A percentile compares a stretch with the other conserved stretches of the same genome.
Evolutionary conservation across 1,140 invertebrate genomes (phyloP).

Genomic region (Zaprionus ghesquierei): DNA sequence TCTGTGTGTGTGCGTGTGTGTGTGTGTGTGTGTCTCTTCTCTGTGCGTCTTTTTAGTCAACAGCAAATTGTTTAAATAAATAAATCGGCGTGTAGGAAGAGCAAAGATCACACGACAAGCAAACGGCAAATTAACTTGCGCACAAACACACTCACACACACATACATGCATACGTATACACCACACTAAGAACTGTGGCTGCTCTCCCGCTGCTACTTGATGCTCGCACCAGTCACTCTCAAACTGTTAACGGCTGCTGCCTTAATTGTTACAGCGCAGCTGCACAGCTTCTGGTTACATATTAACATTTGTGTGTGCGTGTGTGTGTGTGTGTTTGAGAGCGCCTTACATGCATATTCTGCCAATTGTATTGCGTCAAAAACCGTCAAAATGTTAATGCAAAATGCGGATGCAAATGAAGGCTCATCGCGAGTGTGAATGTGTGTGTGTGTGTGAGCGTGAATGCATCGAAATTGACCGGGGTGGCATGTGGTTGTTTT

Average conservation of each 20-base stretch:
- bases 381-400: background rate
- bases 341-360: background rate
- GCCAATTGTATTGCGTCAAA: background rate
- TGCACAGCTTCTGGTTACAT: background rate
- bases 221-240: conserved; percentile 1
- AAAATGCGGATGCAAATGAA: background rate
- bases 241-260: conserved; percentile 23
- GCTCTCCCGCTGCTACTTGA: background rate
- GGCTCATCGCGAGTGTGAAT: background rate
- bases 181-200: background rate
- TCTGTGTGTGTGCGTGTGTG: conserved; percentile 5
- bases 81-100: conserved; percentile 58
- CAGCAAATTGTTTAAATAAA: conserved; percentile 77
- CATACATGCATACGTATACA: background rate
- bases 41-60: conserved; percentile 49
- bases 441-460: background rate
- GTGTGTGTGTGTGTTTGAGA: background rate
- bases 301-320: background rate
- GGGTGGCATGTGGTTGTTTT: background rate
- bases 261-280: background rate
- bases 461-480: background rate
- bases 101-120: conserved; percentile 37
- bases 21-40: conserved; percentile 18
- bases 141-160: conserved; percentile 6
- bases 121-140: conserved; percentile 44